phyloP scores from a whole-genome alignment of 37 sponge, comb jelly and placozoan species.

The Cladorhizidae sp. region DNA sequence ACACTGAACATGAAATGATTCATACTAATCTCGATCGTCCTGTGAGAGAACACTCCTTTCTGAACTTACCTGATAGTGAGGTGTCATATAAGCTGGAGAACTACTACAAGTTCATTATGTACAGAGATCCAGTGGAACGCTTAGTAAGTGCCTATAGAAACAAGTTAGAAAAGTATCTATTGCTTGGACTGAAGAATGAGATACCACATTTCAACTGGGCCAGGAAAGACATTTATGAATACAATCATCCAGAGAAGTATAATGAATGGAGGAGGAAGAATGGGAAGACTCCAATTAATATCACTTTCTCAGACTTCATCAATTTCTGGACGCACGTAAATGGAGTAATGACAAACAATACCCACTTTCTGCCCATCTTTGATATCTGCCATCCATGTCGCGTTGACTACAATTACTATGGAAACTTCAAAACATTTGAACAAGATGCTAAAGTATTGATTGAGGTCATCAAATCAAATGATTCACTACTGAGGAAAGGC shows the following conservation, averaged over 20 bases:
- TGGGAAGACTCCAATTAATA: not conserved
- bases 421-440: slow-evolving; percentile 26
- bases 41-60: not conserved
- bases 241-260: slow-evolving; percentile 22
- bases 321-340: not conserved
- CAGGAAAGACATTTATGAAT: not conserved
- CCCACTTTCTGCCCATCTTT: slow-evolving; percentile 28
- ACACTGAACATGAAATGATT: too few species aligned
- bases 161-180: slow-evolving; percentile 5
- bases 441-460: slow-evolving; percentile 30
- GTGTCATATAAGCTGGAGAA: not conserved
- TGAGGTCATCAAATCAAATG: not conserved
- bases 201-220: slow-evolving; percentile 43
- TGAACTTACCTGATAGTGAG: not conserved
- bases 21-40: too few species aligned
- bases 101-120: slow-evolving; percentile 47
- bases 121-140: slow-evolving; percentile 33
- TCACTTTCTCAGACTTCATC: slow-evolving; percentile 37
- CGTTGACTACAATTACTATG: slow-evolving; percentile 39
- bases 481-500: not conserved
- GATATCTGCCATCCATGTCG: slow-evolving; percentile 31
- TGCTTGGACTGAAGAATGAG: slow-evolving; percentile 1
- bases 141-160: slow-evolving; percentile 32
- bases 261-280: not conserved
- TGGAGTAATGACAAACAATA: not conserved